Percentiles rank a stretch among this genome's conserved stretches.
Evolutionary conservation across 2,888 invertebrate species (phyloP).

Genomic region (Cremastinae sp.): DNA sequence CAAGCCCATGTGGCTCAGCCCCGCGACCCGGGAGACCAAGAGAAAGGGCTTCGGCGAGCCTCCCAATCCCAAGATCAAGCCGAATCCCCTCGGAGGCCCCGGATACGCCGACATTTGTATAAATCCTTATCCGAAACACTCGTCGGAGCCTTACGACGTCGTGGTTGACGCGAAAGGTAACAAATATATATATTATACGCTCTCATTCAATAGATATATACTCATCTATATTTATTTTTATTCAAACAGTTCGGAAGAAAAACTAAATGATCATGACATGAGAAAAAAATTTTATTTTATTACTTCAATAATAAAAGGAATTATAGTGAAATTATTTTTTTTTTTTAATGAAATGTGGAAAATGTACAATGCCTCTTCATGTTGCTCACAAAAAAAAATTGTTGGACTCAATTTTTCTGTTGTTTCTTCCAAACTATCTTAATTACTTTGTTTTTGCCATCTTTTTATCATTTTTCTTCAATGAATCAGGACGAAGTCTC

Average conservation of each 20-base stretch:
- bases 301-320: no score
- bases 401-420: no score
- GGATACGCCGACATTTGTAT: conserved; percentile 82
- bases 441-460: no score
- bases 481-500: conserved; percentile 34
- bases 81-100: conserved; percentile 79
- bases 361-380: no score
- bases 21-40: conserved; percentile 63
- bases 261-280: no score
- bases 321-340: background rate
- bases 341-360: no score
- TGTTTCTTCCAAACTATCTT: no score
- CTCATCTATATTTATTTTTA: no score
- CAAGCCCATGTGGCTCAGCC: conserved; percentile 72
- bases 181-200: conserved; percentile 21
- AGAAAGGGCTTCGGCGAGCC: conserved; percentile 56
- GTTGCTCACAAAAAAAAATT: no score
- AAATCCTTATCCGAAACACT: conserved; percentile 79
- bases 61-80: conserved; percentile 71
- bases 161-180: conserved; percentile 42
- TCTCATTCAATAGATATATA: no score
- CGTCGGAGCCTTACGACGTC: conserved; percentile 67
- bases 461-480: background rate
- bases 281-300: no score
- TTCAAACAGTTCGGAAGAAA: background rate